Evolutionary conservation across 2,888 invertebrate species (phyloP).

Genomic region (Aethes cnicana): DNA sequence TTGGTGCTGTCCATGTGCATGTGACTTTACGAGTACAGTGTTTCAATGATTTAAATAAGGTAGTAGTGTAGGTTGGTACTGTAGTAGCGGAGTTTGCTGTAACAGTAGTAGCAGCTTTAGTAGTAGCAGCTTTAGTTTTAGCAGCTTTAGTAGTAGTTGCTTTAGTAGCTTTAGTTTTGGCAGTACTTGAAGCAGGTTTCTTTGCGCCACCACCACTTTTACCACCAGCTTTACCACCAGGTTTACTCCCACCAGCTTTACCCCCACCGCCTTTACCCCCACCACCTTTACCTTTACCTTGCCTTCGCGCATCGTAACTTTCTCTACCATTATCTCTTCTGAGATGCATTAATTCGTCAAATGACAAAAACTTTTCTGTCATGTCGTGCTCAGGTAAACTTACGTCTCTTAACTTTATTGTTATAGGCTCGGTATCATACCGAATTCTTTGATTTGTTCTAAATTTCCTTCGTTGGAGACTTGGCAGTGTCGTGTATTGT

Average conservation of each 20-base stretch:
- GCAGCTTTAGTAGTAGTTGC: not conserved
- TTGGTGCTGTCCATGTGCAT: slow-evolving; percentile 69
- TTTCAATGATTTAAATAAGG: slow-evolving; percentile 56
- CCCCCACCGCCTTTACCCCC: too few relatives aligned
- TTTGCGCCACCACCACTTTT: slow-evolving; percentile 10
- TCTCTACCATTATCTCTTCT: slow-evolving; percentile 54
- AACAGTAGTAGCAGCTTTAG: not conserved
- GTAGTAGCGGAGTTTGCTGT: slow-evolving; percentile 14
- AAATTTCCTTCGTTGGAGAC: slow-evolving; percentile 44
- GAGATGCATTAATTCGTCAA: slow-evolving; percentile 71
- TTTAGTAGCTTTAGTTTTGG: slow-evolving; percentile 11
- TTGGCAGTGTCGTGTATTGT: slow-evolving; percentile 60
- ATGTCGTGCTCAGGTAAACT: slow-evolving; percentile 38
- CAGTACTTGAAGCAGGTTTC: slow-evolving; percentile 7
- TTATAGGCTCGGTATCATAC: slow-evolving; percentile 60
- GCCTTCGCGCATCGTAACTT: slow-evolving; percentile 46
- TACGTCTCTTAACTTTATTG: slow-evolving; percentile 47
- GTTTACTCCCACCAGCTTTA: too few relatives aligned
- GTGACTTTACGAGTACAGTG: slow-evolving; percentile 70
- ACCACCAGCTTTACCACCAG: too few relatives aligned
- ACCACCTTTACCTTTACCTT: slow-evolving; percentile 16
- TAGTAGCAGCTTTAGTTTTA: not conserved
- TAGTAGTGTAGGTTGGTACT: slow-evolving; percentile 34
- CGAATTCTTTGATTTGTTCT: slow-evolving; percentile 38
- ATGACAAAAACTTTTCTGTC: slow-evolving; percentile 72